These are phyloP conservation scores for Tridacna crocea DNA, from an alignment of 2,888 invertebrate species.

Conservation along the genomic window DNA sequence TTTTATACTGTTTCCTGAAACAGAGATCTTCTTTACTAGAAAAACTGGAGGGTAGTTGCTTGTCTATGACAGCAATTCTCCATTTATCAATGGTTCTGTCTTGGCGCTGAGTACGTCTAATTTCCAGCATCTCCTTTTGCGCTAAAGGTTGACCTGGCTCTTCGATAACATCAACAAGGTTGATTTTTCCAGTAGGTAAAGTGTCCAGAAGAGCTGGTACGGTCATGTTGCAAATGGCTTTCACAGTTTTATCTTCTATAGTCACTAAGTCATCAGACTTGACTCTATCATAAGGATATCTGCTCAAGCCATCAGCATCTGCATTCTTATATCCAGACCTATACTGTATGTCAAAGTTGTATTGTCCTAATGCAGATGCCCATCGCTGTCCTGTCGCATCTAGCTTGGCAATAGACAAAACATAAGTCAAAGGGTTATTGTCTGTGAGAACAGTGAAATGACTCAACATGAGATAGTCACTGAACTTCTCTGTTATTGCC, in stretches of 20 bases:
- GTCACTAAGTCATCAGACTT: neutral
- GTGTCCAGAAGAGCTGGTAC: neutral
- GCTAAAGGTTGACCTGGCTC: conserved; percentile 2
- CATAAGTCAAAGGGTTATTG: too few species aligned
- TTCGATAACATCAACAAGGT: neutral
- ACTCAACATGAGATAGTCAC: too few species aligned
- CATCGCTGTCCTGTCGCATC: conserved; percentile 47
- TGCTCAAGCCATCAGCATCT: conserved; percentile 18
- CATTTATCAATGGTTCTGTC: conserved; percentile 14
- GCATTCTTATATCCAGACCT: neutral
- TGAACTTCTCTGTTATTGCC: too few species aligned
- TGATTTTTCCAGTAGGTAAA: neutral
- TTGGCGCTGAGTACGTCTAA: neutral
- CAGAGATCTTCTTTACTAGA: neutral
- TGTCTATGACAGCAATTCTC: conserved; percentile 7
- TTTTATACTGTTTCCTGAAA: conserved; percentile 12
- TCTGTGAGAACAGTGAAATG: too few species aligned
- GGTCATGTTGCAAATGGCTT: neutral
- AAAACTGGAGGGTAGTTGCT: neutral
- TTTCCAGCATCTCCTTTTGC: neutral
- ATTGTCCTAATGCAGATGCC: conserved; percentile 20
- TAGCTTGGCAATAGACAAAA: conserved; percentile 33
- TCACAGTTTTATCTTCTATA: neutral
- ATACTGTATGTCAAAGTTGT: too few species aligned
- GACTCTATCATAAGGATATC: conserved; percentile 2